Conservation (phyloP, 2,888 invertebrate species). For the Coleophora deauratella region DNA sequence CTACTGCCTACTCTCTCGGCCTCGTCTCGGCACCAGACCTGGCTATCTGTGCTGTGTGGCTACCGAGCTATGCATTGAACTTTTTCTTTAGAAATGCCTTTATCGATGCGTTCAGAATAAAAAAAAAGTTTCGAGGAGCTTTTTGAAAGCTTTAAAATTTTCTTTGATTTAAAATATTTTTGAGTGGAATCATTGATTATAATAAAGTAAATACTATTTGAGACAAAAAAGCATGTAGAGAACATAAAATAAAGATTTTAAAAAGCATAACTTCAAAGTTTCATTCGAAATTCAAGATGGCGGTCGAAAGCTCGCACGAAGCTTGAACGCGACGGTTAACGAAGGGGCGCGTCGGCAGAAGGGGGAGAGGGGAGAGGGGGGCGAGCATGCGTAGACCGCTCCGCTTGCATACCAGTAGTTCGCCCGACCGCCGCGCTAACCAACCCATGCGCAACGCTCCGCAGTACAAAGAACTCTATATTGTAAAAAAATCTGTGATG, state of each 20-base stretch:
- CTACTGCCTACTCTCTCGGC: neutral
- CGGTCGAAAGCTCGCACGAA: slow-evolving; percentile 34
- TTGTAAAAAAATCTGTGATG: slow-evolving; percentile 73
- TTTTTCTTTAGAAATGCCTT: slow-evolving; percentile 2
- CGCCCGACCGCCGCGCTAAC: slow-evolving; percentile 47
- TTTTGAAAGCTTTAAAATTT: too few relatives aligned
- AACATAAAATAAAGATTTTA: too few relatives aligned
- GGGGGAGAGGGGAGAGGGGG: slow-evolving; percentile 23
- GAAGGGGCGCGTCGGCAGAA: slow-evolving; percentile 19
- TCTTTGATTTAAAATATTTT: too few relatives aligned
- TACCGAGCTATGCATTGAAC: neutral
- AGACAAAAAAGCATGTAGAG: too few relatives aligned
- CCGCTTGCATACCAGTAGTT: slow-evolving; percentile 68
- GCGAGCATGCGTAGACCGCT: slow-evolving; percentile 62
- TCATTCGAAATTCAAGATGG: slow-evolving; percentile 14
- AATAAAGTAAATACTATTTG: too few relatives aligned
- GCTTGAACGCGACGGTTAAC: slow-evolving; percentile 51
- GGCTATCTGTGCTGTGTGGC: neutral
- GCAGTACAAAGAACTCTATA: slow-evolving; percentile 69
- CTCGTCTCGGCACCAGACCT: neutral
- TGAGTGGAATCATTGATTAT: too few relatives aligned
- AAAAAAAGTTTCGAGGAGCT: neutral
- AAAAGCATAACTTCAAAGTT: too few relatives aligned
- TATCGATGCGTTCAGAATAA: neutral
- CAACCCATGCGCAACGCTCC: slow-evolving; percentile 41